phyloP scores from a whole-genome alignment of 2,888 invertebrate genomes.

The Onchidella celtica region DNA sequence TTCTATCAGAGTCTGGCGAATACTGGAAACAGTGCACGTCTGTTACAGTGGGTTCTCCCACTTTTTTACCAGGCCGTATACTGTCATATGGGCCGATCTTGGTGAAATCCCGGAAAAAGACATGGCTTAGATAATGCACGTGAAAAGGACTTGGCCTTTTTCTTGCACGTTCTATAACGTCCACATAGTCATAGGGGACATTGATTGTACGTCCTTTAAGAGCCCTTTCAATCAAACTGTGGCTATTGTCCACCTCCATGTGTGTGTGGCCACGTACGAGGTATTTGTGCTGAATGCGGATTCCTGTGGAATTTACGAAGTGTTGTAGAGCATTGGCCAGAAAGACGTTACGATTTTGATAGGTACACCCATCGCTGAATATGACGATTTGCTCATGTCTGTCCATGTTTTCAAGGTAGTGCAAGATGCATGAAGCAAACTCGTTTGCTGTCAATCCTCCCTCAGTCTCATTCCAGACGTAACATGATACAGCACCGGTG shows the following conservation, averaged over 20 bases:
- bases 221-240: conserved; percentile 44
- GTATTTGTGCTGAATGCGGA: conserved; percentile 43
- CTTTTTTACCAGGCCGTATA: conserved; percentile 40
- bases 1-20: conserved; percentile 16
- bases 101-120: conserved; percentile 39
- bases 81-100: conserved; percentile 33
- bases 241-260: conserved; percentile 50
- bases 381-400: conserved; percentile 39
- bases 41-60: conserved; percentile 46
- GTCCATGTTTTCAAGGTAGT: background rate
- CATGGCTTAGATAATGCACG: conserved; percentile 43
- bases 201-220: conserved; percentile 41
- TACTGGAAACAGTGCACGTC: conserved; percentile 45
- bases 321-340: conserved; percentile 47
- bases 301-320: conserved; percentile 20
- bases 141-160: conserved; percentile 11
- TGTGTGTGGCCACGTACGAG: no score
- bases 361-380: conserved; percentile 50
- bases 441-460: conserved; percentile 20
- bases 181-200: conserved; percentile 22
- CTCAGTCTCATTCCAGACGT: conserved; percentile 36
- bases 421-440: conserved; percentile 24
- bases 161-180: conserved; percentile 24
- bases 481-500: background rate
- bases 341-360: conserved; percentile 47